These are phyloP conservation scores for Eurytoma californica DNA, from an alignment of 2,888 invertebrate species.

Conservation along the genomic window DNA sequence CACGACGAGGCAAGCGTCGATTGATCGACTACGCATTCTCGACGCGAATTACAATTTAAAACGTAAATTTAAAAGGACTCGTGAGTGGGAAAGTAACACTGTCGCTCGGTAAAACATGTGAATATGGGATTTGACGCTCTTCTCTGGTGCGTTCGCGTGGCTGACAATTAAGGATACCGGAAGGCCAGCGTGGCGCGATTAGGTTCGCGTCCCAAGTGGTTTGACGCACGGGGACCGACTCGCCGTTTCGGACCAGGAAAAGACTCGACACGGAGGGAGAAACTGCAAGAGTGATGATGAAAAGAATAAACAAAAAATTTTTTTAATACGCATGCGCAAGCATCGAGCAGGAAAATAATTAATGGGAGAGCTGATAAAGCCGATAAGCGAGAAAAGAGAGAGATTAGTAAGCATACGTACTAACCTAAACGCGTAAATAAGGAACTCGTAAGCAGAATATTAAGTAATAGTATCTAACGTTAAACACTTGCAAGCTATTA, in stretches of 20 bases:
- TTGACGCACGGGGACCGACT: constrained; percentile 56
- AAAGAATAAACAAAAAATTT: constrained; percentile 27
- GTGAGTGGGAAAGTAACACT: constrained; percentile 6
- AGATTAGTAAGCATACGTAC: constrained; percentile 70
- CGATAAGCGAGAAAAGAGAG: constrained; percentile 41
- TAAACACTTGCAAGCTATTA: constrained; percentile 74
- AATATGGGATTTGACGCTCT: constrained; percentile 20
- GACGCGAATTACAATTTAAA: not conserved
- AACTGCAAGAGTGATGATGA: constrained; percentile 54
- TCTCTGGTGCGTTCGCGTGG: constrained; percentile 25
- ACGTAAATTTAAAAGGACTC: constrained; percentile 3
- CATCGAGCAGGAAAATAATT: constrained; percentile 32
- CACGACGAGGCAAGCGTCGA: too few species aligned
- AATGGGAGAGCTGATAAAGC: constrained; percentile 35
- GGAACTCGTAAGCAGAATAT: constrained; percentile 70
- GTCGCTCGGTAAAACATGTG: constrained; percentile 21
- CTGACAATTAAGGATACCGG: constrained; percentile 49
- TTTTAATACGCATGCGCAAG: constrained; percentile 41
- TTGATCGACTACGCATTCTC: not conserved
- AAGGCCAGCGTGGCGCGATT: constrained; percentile 37
- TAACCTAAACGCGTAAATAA: constrained; percentile 72
- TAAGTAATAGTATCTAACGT: constrained; percentile 75
- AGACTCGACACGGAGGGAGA: constrained; percentile 54
- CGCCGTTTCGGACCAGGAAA: constrained; percentile 57
- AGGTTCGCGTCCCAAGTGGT: not conserved